phyloP scores from a whole-genome alignment of 2,113 vertebrate species.

The Telmatochromis brichardi region DNA sequence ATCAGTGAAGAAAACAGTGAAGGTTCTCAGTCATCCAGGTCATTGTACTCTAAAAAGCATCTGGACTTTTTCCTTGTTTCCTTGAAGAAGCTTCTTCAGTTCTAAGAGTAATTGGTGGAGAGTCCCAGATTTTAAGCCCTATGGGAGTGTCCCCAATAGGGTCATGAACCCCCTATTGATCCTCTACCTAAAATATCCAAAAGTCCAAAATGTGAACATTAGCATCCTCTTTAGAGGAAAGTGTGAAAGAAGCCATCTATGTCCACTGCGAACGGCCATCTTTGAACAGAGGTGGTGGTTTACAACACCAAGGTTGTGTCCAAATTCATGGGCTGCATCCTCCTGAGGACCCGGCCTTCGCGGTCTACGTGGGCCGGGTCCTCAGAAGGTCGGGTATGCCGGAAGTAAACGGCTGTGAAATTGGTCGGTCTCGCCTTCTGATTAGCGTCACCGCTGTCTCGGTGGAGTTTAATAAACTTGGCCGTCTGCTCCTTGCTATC shows the following conservation, averaged over 20 bases:
- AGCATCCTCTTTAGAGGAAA: background rate
- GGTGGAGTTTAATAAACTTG: too few species aligned
- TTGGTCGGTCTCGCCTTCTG: too few species aligned
- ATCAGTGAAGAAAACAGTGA: background rate
- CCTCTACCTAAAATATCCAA: background rate
- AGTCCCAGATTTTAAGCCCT: background rate
- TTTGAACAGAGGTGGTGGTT: background rate
- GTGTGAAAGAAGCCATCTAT: background rate
- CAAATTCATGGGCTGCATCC: too few species aligned
- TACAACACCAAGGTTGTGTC: background rate
- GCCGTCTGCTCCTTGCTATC: too few species aligned
- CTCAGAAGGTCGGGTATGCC: too few species aligned
- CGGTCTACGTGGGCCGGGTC: too few species aligned
- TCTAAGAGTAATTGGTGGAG: background rate
- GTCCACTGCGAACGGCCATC: background rate
- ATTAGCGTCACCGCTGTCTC: too few species aligned
- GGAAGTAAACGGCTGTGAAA: too few species aligned
- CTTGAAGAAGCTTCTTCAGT: background rate
- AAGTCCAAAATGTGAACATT: background rate
- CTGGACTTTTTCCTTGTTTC: background rate
- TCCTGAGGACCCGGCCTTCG: too few species aligned
- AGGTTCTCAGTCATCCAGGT: background rate
- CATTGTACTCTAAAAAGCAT: rapidly evolving
- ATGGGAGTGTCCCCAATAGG: background rate
- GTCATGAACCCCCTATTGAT: background rate